Evolutionary conservation across 2,888 invertebrate genomes (phyloP).

Genomic region (Molorchus minor): DNA sequence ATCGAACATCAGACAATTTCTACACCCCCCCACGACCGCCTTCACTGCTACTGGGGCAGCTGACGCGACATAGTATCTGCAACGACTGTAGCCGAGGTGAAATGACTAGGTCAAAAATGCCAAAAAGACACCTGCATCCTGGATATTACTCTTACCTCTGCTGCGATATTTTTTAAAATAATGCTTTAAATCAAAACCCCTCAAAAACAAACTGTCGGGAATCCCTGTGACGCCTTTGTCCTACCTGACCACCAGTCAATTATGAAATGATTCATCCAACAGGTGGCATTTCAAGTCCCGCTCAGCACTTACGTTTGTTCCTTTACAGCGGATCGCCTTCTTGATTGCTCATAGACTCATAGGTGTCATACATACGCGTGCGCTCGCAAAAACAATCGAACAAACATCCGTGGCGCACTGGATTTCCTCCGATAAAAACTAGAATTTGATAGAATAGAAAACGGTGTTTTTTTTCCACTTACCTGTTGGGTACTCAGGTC

Average conservation of each 20-base stretch:
- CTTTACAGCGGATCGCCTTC: constrained; percentile 6
- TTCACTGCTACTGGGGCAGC: no score
- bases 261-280: constrained; percentile 19
- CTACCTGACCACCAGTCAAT: not conserved
- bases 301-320: constrained; percentile 7
- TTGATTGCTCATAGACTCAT: not conserved
- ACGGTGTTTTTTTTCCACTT: constrained; percentile 36
- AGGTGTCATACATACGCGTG: constrained; percentile 1
- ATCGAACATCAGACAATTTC: no score
- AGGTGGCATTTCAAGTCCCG: constrained; percentile 20
- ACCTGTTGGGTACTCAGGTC: constrained; percentile 92
- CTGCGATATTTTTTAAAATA: no score
- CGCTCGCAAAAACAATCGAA: constrained; percentile 10
- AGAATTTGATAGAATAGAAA: not conserved
- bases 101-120: no score
- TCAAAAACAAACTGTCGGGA: constrained; percentile 4
- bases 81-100: no score
- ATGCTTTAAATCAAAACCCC: no score
- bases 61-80: no score
- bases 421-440: not conserved
- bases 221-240: constrained; percentile 8
- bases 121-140: no score
- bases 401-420: not conserved
- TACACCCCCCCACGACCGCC: no score
- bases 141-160: no score